Evolutionary conservation across 2,797 vertebrate species (phyloP).

Genomic region (Holocentrus rufus): DNA sequence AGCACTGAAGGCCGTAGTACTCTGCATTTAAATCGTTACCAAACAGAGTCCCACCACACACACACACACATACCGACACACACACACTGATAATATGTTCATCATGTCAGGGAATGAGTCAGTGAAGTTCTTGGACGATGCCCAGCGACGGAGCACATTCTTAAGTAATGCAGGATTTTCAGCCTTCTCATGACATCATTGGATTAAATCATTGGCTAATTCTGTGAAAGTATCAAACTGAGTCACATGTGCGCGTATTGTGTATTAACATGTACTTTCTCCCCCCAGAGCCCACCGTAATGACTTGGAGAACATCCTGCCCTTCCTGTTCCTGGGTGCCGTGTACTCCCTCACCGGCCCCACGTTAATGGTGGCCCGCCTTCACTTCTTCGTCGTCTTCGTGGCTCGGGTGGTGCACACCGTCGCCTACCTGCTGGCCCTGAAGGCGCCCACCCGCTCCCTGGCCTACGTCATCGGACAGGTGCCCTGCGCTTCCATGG

Average conservation of each 20-base stretch:
- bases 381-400: slow-evolving; percentile 91
- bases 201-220: too few relatives aligned
- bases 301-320: slow-evolving; percentile 94
- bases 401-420: slow-evolving; percentile 86
- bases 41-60: too few relatives aligned
- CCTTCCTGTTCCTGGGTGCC: slow-evolving; percentile 94
- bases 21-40: too few relatives aligned
- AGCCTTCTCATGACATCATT: too few relatives aligned
- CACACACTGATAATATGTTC: not conserved
- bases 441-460: slow-evolving; percentile 88
- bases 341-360: slow-evolving; percentile 89
- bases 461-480: slow-evolving; percentile 88
- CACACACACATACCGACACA: not conserved
- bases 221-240: not conserved
- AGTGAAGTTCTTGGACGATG: not conserved
- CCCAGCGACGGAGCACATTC: too few relatives aligned
- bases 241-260: slow-evolving; percentile 1
- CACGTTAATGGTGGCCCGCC: slow-evolving; percentile 79
- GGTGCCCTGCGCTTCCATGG: slow-evolving; percentile 93
- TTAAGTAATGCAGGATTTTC: too few relatives aligned
- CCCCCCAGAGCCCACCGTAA: slow-evolving; percentile 88
- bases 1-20: too few relatives aligned
- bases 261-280: slow-evolving; percentile 3
- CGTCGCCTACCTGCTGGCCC: slow-evolving; percentile 85
- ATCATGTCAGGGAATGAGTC: not conserved